phyloP scores from a whole-genome alignment of 2,113 vertebrate genomes.

The Brachionichthys hirsutus region DNA sequence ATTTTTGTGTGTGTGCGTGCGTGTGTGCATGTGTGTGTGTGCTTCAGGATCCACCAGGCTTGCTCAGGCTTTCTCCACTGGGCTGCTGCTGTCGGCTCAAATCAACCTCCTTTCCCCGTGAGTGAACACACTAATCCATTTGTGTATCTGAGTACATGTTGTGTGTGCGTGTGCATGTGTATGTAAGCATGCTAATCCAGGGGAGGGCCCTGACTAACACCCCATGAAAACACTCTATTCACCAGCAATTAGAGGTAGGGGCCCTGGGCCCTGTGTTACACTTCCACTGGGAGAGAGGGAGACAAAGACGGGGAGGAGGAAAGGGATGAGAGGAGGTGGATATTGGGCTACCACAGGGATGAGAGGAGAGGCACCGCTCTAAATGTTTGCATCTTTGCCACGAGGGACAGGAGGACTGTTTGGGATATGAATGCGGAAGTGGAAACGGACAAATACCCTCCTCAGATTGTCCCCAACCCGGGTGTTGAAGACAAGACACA shows the following conservation, averaged over 20 bases:
- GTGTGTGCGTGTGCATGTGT: slow-evolving; percentile 64
- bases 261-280: slow-evolving; percentile 72
- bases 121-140: slow-evolving; percentile 90
- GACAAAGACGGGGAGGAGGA: slow-evolving; percentile 60
- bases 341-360: slow-evolving; percentile 50
- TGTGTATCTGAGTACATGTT: slow-evolving; percentile 74
- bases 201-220: slow-evolving; percentile 83
- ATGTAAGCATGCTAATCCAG: slow-evolving; percentile 82
- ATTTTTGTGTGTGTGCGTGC: slow-evolving; percentile 24
- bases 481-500: slow-evolving; percentile 4
- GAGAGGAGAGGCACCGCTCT: slow-evolving; percentile 36
- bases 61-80: slow-evolving; percentile 76
- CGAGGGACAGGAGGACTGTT: slow-evolving; percentile 18
- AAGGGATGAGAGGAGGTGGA: slow-evolving; percentile 28
- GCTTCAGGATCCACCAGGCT: slow-evolving; percentile 72
- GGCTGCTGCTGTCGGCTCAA: slow-evolving; percentile 87
- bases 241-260: slow-evolving; percentile 88
- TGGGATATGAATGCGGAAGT: background rate
- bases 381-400: slow-evolving; percentile 30
- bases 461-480: slow-evolving; percentile 5
- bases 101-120: slow-evolving; percentile 94
- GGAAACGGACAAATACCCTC: slow-evolving; percentile 9
- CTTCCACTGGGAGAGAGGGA: slow-evolving; percentile 70
- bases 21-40: slow-evolving; percentile 25
- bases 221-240: slow-evolving; percentile 93